Base-by-base conservation (phyloP, 2,888 invertebrate species). In the Pomacea canaliculata region DNA sequence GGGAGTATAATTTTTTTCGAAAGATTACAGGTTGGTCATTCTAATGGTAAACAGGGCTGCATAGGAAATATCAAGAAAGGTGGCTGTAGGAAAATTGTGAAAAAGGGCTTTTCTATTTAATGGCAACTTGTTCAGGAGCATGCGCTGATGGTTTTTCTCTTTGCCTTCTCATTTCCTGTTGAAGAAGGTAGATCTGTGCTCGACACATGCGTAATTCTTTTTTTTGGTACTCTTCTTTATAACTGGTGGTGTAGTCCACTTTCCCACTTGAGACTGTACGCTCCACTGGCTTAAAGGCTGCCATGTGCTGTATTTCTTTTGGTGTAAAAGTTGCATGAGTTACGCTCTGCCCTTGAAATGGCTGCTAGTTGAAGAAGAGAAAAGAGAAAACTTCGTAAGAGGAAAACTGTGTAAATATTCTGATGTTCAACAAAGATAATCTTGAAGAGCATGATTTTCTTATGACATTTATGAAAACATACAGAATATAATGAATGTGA, bases 241-340 rank as follows among this genome's bases (percentile, higher is more conserved):
- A 84, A 19, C 85, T 84, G 16, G 89, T 89, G 60, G 80, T 82
- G 80, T 89, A 89, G 79, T 87, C 87, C 69, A 84, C 83, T 69
- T 82, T 78, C 66, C 72, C 78, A 10, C 65, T 76, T 4, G 82
- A 80, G 9, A 85, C 77, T 9, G 84, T 81, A 71, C 82, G 84
- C 5, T 83, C 79, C 67, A 83, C 82, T 1, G 89, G 89, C 68
- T 84, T 85, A 79, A 82, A 89, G 72, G 81, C 80, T 63, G 77
- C 80, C 0, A 83, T 80, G 0, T 82, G 82, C 37, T 84, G 83
- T 0, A 80, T 80, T 63, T 82, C 81, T 80, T 87, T 86, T 0
- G 85, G 85, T 1, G 82, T 80, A 79, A 84, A 90, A 0, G 86
- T 83, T 1, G 84, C 73, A 49, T 84, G 80, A 10, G 78, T 80